These are phyloP conservation scores for Tetragnatha versicolor DNA, from an alignment of 1,140 invertebrate genomes.

Conservation along the genomic window DNA sequence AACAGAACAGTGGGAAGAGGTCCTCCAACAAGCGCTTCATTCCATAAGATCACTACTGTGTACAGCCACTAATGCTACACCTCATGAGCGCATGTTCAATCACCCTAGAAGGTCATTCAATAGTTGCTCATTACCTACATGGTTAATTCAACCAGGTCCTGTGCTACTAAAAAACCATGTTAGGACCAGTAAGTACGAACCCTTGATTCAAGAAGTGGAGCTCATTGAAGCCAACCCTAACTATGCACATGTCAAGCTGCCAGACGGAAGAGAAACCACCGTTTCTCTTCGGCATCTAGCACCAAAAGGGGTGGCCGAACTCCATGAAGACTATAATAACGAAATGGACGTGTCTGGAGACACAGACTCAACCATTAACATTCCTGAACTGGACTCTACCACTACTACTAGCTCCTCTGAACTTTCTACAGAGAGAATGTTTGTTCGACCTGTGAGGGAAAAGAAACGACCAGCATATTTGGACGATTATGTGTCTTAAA, in stretches of 20 bases:
- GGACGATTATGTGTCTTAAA: too few relatives aligned
- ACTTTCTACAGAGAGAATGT: too few relatives aligned
- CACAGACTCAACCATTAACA: too few relatives aligned
- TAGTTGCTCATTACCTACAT: background rate
- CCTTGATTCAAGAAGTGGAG: background rate
- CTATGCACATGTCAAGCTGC: slow-evolving; percentile 1
- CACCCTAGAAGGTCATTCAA: slow-evolving; percentile 2
- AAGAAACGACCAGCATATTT: too few relatives aligned
- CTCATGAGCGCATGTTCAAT: slow-evolving; percentile 33
- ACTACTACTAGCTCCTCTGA: too few relatives aligned
- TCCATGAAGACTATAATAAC: too few relatives aligned
- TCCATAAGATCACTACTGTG: slow-evolving; percentile 42
- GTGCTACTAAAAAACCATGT: background rate
- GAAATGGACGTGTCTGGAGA: too few relatives aligned
- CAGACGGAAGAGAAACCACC: background rate
- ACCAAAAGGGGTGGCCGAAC: background rate
- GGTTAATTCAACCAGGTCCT: slow-evolving; percentile 4
- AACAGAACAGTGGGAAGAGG: slow-evolving; percentile 31
- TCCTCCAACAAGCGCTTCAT: slow-evolving; percentile 18
- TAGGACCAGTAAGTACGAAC: background rate
- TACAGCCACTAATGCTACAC: slow-evolving; percentile 47
- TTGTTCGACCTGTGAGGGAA: too few relatives aligned
- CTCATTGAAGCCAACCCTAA: background rate
- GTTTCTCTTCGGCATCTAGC: background rate
- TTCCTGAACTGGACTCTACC: too few relatives aligned